Evolutionary conservation across 2,797 vertebrate genomes (phyloP).

Genomic region (Siniperca undulata): DNA sequence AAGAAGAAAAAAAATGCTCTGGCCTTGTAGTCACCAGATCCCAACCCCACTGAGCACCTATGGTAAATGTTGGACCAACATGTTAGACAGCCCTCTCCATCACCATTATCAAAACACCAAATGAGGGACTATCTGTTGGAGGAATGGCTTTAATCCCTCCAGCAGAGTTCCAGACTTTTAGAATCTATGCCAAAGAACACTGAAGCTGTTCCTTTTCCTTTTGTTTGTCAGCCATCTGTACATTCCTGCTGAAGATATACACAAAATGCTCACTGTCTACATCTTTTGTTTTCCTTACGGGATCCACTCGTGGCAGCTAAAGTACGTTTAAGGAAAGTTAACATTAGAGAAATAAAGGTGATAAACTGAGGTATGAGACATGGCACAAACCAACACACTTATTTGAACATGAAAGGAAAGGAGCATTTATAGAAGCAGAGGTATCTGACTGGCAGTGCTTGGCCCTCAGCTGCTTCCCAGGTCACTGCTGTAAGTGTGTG

Average conservation of each 20-base stretch:
- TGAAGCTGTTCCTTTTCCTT: conserved; percentile 29
- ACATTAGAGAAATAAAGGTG: neutral
- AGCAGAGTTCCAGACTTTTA: conserved; percentile 25
- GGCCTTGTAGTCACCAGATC: neutral
- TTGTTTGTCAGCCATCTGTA: conserved; percentile 64
- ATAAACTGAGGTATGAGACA: neutral
- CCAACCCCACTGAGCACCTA: conserved; percentile 5
- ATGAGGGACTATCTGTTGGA: conserved; percentile 35
- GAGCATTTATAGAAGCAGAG: neutral
- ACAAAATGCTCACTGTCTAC: conserved; percentile 10
- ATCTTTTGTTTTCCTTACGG: conserved; percentile 2
- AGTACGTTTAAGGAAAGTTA: neutral
- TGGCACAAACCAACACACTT: neutral
- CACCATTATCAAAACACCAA: conserved; percentile 24
- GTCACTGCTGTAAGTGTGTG: neutral
- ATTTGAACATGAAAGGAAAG: neutral
- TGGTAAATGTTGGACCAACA: conserved; percentile 13
- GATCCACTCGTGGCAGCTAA: neutral
- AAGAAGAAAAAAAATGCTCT: neutral
- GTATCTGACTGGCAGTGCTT: neutral
- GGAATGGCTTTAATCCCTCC: conserved; percentile 46
- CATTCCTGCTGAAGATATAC: conserved; percentile 26
- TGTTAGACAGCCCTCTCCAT: conserved; percentile 1
- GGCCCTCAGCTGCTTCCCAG: neutral
- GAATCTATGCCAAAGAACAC: conserved; percentile 34